Evolutionary conservation across 2,888 invertebrate genomes (phyloP).

Genomic region (Cosmia trapezina): DNA sequence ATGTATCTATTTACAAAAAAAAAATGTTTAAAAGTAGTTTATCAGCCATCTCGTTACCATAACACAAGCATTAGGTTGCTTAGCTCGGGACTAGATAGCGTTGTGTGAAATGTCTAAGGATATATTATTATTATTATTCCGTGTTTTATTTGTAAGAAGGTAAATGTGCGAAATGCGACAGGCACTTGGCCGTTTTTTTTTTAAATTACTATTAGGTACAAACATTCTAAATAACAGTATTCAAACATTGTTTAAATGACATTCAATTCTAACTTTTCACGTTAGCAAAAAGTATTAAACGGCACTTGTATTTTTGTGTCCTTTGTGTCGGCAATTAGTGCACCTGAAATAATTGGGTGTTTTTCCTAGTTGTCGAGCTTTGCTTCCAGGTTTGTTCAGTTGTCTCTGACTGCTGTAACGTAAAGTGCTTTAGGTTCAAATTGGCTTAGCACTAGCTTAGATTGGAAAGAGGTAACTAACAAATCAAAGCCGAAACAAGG

Average conservation of each 20-base stretch:
- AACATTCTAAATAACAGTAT: neutral
- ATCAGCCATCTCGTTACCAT: too few relatives aligned
- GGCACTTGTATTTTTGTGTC: neutral
- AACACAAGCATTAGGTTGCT: too few relatives aligned
- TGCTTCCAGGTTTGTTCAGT: neutral
- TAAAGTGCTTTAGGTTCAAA: conserved; percentile 4
- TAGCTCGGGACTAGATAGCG: too few relatives aligned
- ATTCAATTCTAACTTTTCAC: neutral
- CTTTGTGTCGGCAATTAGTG: conserved; percentile 5
- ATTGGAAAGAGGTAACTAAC: neutral
- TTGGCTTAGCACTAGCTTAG: neutral
- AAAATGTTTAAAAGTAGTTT: too few relatives aligned
- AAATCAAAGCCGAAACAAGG: neutral
- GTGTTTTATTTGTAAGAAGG: too few relatives aligned
- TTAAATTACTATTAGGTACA: neutral
- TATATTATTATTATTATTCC: too few relatives aligned
- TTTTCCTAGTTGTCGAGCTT: conserved; percentile 17
- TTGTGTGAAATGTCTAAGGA: too few relatives aligned
- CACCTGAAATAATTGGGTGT: conserved; percentile 2
- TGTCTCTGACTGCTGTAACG: neutral
- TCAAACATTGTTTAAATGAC: neutral
- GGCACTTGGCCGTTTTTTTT: neutral
- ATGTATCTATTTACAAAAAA: too few relatives aligned
- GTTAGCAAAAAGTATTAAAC: too few relatives aligned
- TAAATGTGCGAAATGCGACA: too few relatives aligned